Conservation (phyloP, 2,113 vertebrate species). For the Semnornis frantzii region DNA sequence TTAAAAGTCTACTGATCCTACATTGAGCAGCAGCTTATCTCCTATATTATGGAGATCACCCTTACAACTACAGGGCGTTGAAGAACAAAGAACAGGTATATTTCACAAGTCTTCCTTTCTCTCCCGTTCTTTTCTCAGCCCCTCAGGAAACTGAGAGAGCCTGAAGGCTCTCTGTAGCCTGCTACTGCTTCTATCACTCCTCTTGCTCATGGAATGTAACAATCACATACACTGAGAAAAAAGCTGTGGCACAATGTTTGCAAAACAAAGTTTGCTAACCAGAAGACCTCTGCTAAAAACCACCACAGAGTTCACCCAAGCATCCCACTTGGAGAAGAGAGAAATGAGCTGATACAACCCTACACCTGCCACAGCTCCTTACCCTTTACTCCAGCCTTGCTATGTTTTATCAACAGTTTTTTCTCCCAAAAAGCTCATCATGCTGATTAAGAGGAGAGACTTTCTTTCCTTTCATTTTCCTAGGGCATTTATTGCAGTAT, state of each 20-base stretch:
- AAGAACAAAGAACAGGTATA: not conserved
- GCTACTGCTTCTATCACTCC: not conserved
- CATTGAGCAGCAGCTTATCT: conserved; percentile 12
- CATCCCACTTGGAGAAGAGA: not conserved
- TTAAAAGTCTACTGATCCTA: not conserved
- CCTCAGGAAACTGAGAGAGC: not conserved
- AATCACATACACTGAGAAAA: not conserved
- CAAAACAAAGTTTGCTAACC: not conserved
- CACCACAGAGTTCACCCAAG: not conserved
- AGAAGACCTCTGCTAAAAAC: not conserved
- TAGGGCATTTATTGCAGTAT: not conserved
- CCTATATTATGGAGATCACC: not conserved
- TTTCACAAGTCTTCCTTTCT: not conserved
- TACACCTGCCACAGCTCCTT: not conserved
- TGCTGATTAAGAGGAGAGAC: not conserved
- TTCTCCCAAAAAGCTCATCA: not conserved
- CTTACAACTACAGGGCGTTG: not conserved
- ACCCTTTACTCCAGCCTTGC: not conserved
- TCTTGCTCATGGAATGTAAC: not conserved
- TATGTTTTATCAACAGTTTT: not conserved
- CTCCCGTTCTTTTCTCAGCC: not conserved
- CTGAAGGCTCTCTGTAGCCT: not conserved
- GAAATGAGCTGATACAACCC: not conserved
- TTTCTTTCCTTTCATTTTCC: not conserved
- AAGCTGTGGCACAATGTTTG: not conserved